Conservation (phyloP, 2,888 invertebrate genomes). For the Meghimatium bilineatum region DNA sequence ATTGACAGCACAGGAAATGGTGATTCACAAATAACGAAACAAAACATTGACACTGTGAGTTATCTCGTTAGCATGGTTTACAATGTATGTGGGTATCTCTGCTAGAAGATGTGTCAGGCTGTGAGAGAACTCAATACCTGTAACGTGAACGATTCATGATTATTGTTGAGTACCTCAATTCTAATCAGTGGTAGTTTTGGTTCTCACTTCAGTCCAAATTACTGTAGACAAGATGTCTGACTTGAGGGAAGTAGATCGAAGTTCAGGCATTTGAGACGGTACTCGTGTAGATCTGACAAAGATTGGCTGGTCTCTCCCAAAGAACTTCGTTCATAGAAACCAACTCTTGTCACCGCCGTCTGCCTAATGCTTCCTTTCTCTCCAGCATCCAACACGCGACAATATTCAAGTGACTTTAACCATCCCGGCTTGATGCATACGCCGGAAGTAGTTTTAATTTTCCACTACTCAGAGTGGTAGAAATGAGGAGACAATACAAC, state of each 20-base stretch:
- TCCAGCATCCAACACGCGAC: conserved; percentile 15
- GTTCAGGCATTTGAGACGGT: not conserved
- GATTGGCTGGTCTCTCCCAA: not conserved
- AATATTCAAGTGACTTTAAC: conserved; percentile 16
- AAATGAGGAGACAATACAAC: conserved; percentile 22
- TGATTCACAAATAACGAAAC: not conserved
- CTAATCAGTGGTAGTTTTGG: conserved; percentile 3
- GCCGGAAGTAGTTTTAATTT: conserved; percentile 43
- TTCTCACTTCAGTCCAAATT: not conserved
- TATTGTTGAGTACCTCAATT: not conserved
- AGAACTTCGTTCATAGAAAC: conserved; percentile 15
- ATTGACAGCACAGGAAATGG: not conserved
- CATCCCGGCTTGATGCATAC: conserved; percentile 30
- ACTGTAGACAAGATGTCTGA: conserved; percentile 24
- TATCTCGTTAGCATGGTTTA: not conserved
- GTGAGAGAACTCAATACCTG: not conserved
- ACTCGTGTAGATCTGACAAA: conserved; percentile 10
- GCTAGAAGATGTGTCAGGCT: not conserved
- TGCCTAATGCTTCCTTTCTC: conserved; percentile 41
- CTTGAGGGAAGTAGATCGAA: conserved; percentile 8
- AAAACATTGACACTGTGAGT: not conserved
- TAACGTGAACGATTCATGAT: not conserved
- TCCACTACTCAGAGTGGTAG: conserved; percentile 18
- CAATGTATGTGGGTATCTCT: not conserved
- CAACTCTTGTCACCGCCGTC: not conserved